Base-by-base conservation (phyloP, 1,140 invertebrate species). In the Drosophila takahashii region DNA sequence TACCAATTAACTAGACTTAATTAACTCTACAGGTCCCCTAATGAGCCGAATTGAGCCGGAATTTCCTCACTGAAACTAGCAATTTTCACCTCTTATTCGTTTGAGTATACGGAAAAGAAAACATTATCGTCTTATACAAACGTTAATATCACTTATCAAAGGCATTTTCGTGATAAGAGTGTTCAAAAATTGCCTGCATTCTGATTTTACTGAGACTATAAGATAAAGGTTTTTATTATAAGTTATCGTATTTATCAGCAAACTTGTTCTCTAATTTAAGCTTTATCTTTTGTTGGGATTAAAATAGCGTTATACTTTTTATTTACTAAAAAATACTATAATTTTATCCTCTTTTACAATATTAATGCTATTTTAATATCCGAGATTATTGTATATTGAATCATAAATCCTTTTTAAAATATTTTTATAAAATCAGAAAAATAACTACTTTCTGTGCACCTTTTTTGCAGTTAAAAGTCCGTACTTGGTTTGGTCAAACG, bases 31-130 rank as follows among this genome's bases (percentile, higher is more conserved):
- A 18, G 18, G 48, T 75, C 18, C 57, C 54, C 36, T 54, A 75
- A 59, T 42, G 61, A 76, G 73, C 42, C 72, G 60, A 76, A 76
- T 76, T 44, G 53, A 76, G 72, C 61, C 54, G 50, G 18, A 44
- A 72, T 50, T 62, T 48, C n/a, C 18, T n/a, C 4, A 18, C 16
- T 3, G 13, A 3, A 44, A 41, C 15, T 18, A 18, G 16, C 6
- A 22, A 0, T 13, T 36, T 22, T 29, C 11, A 9, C 3, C 2
- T 47, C 2, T 10, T n/a, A 15, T 11, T 51, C 50, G 50, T n/a
- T n/a, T 29, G n/a, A 29, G 13, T 27, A 18, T 26, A 15, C 9
- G 8, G 26, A 15, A 37, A 4, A 26, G 11, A 27, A 37, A 29
- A 8, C 15, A 18, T 34, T 18, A 34, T 11, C n/a, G 27, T 32